Conservation (phyloP, 2,888 invertebrate genomes). For the Phortica magna region DNA sequence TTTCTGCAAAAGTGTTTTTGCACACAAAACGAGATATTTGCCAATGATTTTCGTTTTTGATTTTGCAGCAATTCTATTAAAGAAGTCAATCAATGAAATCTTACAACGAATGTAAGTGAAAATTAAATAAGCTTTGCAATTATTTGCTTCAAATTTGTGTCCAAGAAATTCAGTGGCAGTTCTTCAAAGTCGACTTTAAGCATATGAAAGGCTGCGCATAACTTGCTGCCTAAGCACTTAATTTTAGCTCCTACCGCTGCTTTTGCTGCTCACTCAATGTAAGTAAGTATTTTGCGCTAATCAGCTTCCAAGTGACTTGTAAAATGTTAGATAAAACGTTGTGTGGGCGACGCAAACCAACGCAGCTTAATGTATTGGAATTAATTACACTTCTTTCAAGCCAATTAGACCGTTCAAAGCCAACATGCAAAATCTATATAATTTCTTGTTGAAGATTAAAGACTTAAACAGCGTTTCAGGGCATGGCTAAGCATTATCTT, state of each 20-base stretch:
- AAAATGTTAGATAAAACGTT: constrained; percentile 63
- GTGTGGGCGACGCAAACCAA: neutral
- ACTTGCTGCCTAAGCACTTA: too few relatives aligned
- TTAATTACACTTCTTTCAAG: constrained; percentile 53
- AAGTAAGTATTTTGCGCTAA: neutral
- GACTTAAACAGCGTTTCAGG: too few relatives aligned
- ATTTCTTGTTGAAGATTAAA: neutral
- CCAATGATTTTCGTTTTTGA: neutral
- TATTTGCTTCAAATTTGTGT: neutral
- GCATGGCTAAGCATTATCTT: too few relatives aligned
- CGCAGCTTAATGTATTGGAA: constrained; percentile 68
- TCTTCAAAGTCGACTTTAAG: too few relatives aligned
- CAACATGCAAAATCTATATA: neutral
- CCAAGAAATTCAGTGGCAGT: neutral
- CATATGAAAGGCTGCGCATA: too few relatives aligned
- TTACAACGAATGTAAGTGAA: neutral
- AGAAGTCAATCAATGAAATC: neutral
- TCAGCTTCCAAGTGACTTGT: constrained; percentile 54
- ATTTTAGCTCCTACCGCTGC: too few relatives aligned
- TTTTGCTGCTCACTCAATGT: too few relatives aligned
- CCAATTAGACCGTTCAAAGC: neutral
- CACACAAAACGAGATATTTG: neutral
- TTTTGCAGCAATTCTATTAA: neutral
- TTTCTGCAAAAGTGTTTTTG: constrained; percentile 41
- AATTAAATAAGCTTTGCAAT: neutral